A percentile compares a stretch with the other conserved stretches of the same genome.
Evolutionary conservation across 2,888 invertebrate genomes (phyloP).

Genomic region (Atethmia centrago): DNA sequence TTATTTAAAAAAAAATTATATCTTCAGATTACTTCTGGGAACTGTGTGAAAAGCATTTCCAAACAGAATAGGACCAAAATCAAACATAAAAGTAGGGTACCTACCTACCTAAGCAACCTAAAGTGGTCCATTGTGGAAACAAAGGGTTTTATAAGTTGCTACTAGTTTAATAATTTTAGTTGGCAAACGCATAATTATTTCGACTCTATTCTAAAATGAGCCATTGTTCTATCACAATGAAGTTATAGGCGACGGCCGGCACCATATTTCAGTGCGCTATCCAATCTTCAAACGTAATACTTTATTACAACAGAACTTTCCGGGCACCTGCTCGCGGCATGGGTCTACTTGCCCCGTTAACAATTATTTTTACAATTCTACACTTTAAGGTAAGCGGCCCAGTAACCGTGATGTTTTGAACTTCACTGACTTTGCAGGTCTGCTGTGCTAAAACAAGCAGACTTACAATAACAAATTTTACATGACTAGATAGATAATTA

Average conservation of each 20-base stretch:
- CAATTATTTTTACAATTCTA: slow-evolving; percentile 2
- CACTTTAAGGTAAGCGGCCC: not conserved
- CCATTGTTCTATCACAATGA: slow-evolving; percentile 26
- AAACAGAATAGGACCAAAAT: not conserved
- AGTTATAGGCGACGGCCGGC: slow-evolving; percentile 24
- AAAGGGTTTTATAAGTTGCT: not conserved
- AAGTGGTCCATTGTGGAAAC: not conserved
- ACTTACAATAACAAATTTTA: too few relatives aligned
- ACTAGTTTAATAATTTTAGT: not conserved
- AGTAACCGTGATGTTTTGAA: too few relatives aligned
- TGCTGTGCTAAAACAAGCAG: too few relatives aligned
- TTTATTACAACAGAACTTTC: slow-evolving; percentile 42
- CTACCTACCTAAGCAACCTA: not conserved
- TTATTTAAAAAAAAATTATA: not conserved
- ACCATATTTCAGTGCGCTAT: slow-evolving; percentile 41
- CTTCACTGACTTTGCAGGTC: too few relatives aligned
- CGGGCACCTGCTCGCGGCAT: slow-evolving; percentile 17
- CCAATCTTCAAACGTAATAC: slow-evolving; percentile 47
- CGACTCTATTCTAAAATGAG: slow-evolving; percentile 5
- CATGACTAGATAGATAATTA: too few relatives aligned
- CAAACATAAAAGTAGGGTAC: not conserved
- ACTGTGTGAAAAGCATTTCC: not conserved
- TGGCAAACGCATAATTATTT: slow-evolving; percentile 16
- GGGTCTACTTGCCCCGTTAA: not conserved
- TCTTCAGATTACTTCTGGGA: not conserved